Conservation (phyloP, 2,888 invertebrate genomes). For the Drosophila subsilvestris region DNA sequence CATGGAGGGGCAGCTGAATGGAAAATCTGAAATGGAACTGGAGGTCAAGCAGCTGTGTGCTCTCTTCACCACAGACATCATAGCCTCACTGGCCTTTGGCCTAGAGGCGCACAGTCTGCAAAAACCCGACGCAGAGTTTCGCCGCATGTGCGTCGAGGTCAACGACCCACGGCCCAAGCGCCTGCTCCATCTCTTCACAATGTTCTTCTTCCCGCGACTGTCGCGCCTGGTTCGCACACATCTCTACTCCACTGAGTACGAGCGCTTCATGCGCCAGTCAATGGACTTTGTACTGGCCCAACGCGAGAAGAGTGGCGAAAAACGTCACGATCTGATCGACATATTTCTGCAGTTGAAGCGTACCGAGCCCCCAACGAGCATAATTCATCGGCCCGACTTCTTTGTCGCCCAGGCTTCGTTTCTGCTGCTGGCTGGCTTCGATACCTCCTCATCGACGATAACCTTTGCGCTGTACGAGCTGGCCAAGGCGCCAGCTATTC, state of each 20-base stretch:
- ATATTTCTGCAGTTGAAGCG: constrained; percentile 84
- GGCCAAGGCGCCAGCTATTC: constrained; percentile 81
- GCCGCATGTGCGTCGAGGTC: constrained; percentile 82
- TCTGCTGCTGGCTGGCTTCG: constrained; percentile 80
- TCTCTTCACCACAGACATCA: constrained; percentile 83
- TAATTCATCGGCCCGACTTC: constrained; percentile 69
- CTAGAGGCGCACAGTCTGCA: constrained; percentile 84
- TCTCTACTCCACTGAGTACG: constrained; percentile 71
- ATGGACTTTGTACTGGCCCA: constrained; percentile 83
- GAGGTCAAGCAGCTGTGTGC: constrained; percentile 80
- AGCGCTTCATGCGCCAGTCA: constrained; percentile 81
- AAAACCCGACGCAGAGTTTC: constrained; percentile 83
- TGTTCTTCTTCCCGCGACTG: constrained; percentile 83
- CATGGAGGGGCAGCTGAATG: constrained; percentile 50
- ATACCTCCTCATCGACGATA: constrained; percentile 83
- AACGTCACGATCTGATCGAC: constrained; percentile 85
- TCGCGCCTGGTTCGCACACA: constrained; percentile 74
- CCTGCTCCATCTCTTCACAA: constrained; percentile 79
- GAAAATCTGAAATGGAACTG: constrained; percentile 38
- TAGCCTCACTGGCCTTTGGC: constrained; percentile 84
- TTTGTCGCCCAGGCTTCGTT: constrained; percentile 81
- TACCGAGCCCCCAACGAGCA: constrained; percentile 50
- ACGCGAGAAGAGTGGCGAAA: constrained; percentile 81
- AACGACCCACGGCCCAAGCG: constrained; percentile 80
- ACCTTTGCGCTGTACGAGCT: constrained; percentile 84